These are phyloP conservation scores for Gastrophryne carolinensis DNA, from an alignment of 2,797 vertebrate species.

Conservation along the genomic window DNA sequence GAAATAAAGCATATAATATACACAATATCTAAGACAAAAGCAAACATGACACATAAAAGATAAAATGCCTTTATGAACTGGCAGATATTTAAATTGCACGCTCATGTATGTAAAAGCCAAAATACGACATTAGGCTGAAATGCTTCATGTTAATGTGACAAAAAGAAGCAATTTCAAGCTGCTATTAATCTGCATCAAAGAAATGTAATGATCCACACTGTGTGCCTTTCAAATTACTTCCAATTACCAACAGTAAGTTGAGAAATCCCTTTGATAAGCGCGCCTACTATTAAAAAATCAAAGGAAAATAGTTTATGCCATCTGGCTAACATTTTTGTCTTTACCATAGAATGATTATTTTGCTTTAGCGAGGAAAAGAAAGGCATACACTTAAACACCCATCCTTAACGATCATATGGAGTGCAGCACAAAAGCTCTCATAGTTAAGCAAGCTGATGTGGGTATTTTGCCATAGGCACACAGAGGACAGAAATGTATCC, in stretches of 20 bases:
- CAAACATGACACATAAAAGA: not conserved
- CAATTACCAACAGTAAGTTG: conserved; percentile 71
- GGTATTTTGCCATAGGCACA: not conserved
- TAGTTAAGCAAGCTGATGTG: conserved; percentile 3
- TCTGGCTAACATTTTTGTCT: conserved; percentile 72
- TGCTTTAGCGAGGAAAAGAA: conserved; percentile 55
- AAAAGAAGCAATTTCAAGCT: conserved; percentile 68
- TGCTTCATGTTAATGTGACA: conserved; percentile 38
- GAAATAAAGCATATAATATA: no score
- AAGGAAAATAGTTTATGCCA: conserved; percentile 71
- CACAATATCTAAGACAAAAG: not conserved
- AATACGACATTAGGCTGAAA: not conserved
- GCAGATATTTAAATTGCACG: not conserved
- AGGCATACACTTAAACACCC: conserved; percentile 59
- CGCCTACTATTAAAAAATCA: conserved; percentile 73
- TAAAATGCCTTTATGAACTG: not conserved
- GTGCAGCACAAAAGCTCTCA: conserved; percentile 15
- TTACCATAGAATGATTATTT: conserved; percentile 67
- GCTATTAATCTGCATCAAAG: conserved; percentile 78
- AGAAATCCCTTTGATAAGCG: conserved; percentile 73
- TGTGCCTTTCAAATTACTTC: conserved; percentile 72
- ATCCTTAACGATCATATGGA: conserved; percentile 59
- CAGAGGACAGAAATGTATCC: not conserved
- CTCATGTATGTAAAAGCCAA: conserved; percentile 23
- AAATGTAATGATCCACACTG: conserved; percentile 70